Evolutionary conservation across 2,113 vertebrate species (phyloP), one percentile per base, ranked within the genome.

Genomic region (Oenanthe oenanthe): DNA sequence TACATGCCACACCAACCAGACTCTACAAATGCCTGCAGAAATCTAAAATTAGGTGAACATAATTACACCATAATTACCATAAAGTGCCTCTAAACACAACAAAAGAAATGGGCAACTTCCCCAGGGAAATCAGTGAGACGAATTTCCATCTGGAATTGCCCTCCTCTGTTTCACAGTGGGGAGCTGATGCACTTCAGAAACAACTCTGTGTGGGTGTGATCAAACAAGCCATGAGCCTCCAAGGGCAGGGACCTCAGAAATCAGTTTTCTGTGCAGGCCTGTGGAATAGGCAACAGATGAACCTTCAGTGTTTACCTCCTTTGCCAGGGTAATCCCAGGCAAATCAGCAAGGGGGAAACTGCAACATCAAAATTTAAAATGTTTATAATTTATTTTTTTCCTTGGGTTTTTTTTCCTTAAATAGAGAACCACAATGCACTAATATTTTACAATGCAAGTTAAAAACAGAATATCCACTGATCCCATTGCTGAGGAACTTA

Each of bases 31-130:
- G 54, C 50, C 62, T 93, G 58, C 34, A 76, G 92, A 61, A 48
- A 93, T 48, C 34, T 85, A 94, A 88, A 88, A 88, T 82, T 57
- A 72, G 31, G 74, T 72, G 61, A 92, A 78, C 28, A 9, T 86
- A 91, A 85, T 87, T 80, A 48, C 56, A 75, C 10, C 7, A 12
- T 48, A 63, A 88, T 93, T 88, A 72, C 53, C 4, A 3, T 38
- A 75, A 89, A 79, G 36, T 75, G 70, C 13, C 53, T 82, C 58
- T 73, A 54, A 20, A 82, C 54, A 50, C 48, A 93, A 79, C 53
- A 75, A 51, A 93, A 87, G 66, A 71, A 94, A 76, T 7, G 15
- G 36, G 15, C 21, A 89, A 63, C n/a, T 88, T 84, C 43, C 83
- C 28, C n/a, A 82, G 40, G 31, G 43, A 75, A 77, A 85, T 58